A percentile compares a stretch with the other conserved stretches of the same genome.
phyloP scores from a whole-genome alignment of 2,888 invertebrate species.

The Parnassius apollo region DNA sequence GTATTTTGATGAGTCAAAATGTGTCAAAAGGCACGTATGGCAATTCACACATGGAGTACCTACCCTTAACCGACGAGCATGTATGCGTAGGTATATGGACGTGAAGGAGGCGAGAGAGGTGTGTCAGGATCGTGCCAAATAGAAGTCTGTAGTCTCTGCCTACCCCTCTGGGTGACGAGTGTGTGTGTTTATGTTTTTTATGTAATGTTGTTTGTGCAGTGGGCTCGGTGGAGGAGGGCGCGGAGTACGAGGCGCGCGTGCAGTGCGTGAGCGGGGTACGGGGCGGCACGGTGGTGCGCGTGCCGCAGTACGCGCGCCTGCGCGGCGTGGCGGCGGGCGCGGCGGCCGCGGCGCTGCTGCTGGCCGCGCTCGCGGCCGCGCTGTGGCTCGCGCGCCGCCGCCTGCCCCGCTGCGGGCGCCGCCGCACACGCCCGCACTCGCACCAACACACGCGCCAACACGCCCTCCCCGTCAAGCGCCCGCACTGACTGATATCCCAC shows the following conservation, averaged over 20 bases:
- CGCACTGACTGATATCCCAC: not conserved
- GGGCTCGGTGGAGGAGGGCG: constrained; percentile 86
- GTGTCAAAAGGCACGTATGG: too few relatives aligned
- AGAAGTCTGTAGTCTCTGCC: too few relatives aligned
- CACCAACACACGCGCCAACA: constrained; percentile 39
- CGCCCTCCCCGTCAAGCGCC: constrained; percentile 3
- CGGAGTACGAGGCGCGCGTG: constrained; percentile 87
- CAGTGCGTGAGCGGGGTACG: constrained; percentile 83
- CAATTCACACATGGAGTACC: too few relatives aligned
- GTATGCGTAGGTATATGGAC: too few relatives aligned
- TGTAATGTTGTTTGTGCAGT: constrained; percentile 64
- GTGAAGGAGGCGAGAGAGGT: too few relatives aligned
- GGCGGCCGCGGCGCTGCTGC: constrained; percentile 85
- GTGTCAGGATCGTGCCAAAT: too few relatives aligned
- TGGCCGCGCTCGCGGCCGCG: constrained; percentile 83
- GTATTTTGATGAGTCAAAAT: too few relatives aligned
- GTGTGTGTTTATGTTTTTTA: too few relatives aligned
- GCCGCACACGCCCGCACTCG: constrained; percentile 49
- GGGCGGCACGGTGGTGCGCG: constrained; percentile 82
- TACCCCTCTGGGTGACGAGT: too few relatives aligned
- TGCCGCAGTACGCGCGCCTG: constrained; percentile 86
- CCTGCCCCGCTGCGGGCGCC: constrained; percentile 42
- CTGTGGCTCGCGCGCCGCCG: constrained; percentile 69
- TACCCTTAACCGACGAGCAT: too few relatives aligned
- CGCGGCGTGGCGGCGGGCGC: constrained; percentile 87